A percentile compares a stretch with the other conserved stretches of the same genome.
Evolutionary conservation across 1,140 invertebrate species (phyloP).

Genomic region (Solenopsis fugax): DNA sequence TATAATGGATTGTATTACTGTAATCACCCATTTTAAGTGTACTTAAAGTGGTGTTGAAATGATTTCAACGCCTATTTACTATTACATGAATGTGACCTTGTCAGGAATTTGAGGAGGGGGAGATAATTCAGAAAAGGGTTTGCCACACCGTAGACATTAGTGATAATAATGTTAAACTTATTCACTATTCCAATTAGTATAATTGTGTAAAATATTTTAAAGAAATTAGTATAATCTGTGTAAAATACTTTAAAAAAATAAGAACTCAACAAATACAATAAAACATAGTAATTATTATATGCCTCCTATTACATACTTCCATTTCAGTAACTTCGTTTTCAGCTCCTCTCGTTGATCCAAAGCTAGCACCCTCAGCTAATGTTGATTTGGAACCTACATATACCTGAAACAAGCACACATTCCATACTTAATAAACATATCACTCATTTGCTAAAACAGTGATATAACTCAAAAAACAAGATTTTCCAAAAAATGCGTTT

Average conservation of each 20-base stretch:
- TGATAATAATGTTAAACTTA: slow-evolving; percentile 41
- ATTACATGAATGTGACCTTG: slow-evolving; percentile 85
- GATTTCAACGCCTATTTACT: slow-evolving; percentile 81
- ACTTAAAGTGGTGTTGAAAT: slow-evolving; percentile 78
- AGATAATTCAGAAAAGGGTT: slow-evolving; percentile 65
- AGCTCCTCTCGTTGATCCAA: slow-evolving; percentile 79
- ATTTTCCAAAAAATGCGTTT: too few relatives aligned
- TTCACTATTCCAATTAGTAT: background rate
- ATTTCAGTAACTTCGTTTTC: slow-evolving; percentile 85
- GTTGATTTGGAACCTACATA: slow-evolving; percentile 85
- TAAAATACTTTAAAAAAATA: slow-evolving; percentile 5
- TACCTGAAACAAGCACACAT: slow-evolving; percentile 79
- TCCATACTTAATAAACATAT: slow-evolving; percentile 61
- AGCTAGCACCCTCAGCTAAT: slow-evolving; percentile 83
- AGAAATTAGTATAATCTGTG: too few relatives aligned
- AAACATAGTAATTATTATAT: slow-evolving; percentile 24
- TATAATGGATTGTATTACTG: slow-evolving; percentile 70
- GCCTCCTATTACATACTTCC: slow-evolving; percentile 78
- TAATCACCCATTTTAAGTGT: slow-evolving; percentile 79
- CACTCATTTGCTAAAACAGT: too few relatives aligned
- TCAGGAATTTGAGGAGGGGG: slow-evolving; percentile 81
- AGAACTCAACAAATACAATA: slow-evolving; percentile 13
- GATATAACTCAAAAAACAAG: too few relatives aligned
- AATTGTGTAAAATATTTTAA: too few relatives aligned
- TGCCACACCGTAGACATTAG: slow-evolving; percentile 27